Percentiles rank a stretch among this genome's conserved stretches.
Conservation (phyloP, 2,797 vertebrate species). For the Lithobates sylvaticus region DNA sequence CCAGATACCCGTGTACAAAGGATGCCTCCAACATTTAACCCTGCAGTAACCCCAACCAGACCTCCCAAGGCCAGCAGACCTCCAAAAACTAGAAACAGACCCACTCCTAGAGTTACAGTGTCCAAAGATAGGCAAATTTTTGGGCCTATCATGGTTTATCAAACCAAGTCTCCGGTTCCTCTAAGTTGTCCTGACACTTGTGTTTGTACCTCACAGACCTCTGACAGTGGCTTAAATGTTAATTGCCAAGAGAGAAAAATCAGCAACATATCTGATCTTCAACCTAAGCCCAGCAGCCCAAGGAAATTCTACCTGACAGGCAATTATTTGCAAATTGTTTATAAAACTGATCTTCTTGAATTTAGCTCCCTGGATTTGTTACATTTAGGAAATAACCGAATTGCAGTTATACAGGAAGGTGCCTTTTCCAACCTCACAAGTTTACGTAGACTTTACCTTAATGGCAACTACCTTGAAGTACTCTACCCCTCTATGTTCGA, state of each 20-base stretch:
- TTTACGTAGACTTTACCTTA: slow-evolving; percentile 94
- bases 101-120: slow-evolving; percentile 87
- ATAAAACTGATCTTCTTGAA: slow-evolving; percentile 87
- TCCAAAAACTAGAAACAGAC: slow-evolving; percentile 91
- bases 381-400: slow-evolving; percentile 95
- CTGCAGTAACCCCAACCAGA: slow-evolving; percentile 86
- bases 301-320: slow-evolving; percentile 98
- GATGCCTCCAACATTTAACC: slow-evolving; percentile 83
- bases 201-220: slow-evolving; percentile 92
- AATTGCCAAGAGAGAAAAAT: slow-evolving; percentile 97
- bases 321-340: slow-evolving; percentile 93
- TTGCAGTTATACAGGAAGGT: slow-evolving; percentile 92
- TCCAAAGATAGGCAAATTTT: slow-evolving; percentile 94
- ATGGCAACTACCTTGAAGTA: slow-evolving; percentile 96
- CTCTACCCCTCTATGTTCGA: slow-evolving; percentile 89
- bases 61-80: slow-evolving; percentile 90
- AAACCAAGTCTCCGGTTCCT: slow-evolving; percentile 94
- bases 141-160: slow-evolving; percentile 98
- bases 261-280: slow-evolving; percentile 91
- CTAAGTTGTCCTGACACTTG: slow-evolving; percentile 90
- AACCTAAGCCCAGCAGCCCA: slow-evolving; percentile 91
- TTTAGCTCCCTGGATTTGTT: slow-evolving; percentile 93
- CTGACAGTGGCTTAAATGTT: slow-evolving; percentile 92
- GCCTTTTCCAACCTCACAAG: slow-evolving; percentile 95
- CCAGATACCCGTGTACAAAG: slow-evolving; percentile 85